These are phyloP conservation scores for Capromys pilorides DNA, from an alignment of 2,797 vertebrate genomes.

Conservation along the genomic window DNA sequence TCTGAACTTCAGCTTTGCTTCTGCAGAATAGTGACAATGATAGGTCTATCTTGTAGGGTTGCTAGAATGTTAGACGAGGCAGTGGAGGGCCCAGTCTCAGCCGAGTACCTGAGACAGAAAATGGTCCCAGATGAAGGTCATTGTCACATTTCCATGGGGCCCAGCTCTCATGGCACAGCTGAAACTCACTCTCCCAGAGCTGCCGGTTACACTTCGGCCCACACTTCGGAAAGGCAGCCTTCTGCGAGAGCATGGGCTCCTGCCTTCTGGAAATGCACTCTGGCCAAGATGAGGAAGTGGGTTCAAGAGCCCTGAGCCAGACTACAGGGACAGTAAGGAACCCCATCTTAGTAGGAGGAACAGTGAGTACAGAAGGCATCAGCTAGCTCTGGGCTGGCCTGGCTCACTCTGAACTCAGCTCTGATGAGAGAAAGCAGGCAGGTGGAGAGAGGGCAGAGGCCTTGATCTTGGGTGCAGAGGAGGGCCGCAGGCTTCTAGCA, in stretches of 20 bases:
- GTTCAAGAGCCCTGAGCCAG: slow-evolving; percentile 57
- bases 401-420: neutral
- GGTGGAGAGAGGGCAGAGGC: neutral
- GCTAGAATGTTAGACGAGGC: neutral
- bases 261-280: neutral
- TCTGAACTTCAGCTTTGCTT: neutral
- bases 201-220: neutral
- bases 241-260: accelerated
- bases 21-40: neutral
- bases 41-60: accelerated
- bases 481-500: neutral
- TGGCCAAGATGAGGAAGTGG: neutral
- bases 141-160: neutral
- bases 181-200: neutral
- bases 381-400: accelerated
- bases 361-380: neutral
- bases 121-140: neutral
- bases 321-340: neutral
- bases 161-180: neutral
- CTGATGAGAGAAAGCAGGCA: neutral
- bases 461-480: neutral
- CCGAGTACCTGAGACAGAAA: neutral
- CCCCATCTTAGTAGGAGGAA: neutral
- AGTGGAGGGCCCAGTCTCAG: neutral
- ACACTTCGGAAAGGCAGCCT: neutral